Conservation (phyloP, 2,888 invertebrate species). For the Argyra leucocephala region DNA sequence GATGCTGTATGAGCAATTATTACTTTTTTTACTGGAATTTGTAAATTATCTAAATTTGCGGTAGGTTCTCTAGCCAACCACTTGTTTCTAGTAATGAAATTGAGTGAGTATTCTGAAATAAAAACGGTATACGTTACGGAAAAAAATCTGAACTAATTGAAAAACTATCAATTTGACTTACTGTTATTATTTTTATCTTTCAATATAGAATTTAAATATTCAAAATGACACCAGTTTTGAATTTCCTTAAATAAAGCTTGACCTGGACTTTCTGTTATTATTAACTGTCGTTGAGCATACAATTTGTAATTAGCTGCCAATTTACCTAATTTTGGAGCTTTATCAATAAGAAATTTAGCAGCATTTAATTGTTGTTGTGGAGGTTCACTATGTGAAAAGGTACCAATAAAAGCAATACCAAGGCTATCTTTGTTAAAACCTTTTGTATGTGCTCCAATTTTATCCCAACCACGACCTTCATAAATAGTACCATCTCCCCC, state of each 20-base stretch:
- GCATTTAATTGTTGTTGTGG: constrained; percentile 47
- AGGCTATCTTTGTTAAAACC: constrained; percentile 51
- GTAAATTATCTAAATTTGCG: neutral
- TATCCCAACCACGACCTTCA: constrained; percentile 64
- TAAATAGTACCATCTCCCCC: constrained; percentile 69
- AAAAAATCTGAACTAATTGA: too few relatives aligned
- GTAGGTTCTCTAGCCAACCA: neutral
- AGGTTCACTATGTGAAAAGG: constrained; percentile 48
- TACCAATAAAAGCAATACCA: constrained; percentile 59
- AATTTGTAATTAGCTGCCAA: constrained; percentile 53
- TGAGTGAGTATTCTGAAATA: too few relatives aligned
- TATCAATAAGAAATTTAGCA: constrained; percentile 48
- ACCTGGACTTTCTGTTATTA: constrained; percentile 57
- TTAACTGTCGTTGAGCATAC: constrained; percentile 54
- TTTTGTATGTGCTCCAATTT: constrained; percentile 55
- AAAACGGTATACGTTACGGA: too few relatives aligned
- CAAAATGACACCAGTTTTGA: constrained; percentile 53
- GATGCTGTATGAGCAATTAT: constrained; percentile 16
- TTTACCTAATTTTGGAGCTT: constrained; percentile 50
- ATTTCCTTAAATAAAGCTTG: constrained; percentile 50
- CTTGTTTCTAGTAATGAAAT: neutral
- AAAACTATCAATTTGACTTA: too few relatives aligned
- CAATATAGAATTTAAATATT: too few relatives aligned
- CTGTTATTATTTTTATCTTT: too few relatives aligned
- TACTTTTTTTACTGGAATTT: neutral